These are phyloP conservation scores for Heliconius charithonia DNA, from an alignment of 2,888 invertebrate species.

Conservation along the genomic window DNA sequence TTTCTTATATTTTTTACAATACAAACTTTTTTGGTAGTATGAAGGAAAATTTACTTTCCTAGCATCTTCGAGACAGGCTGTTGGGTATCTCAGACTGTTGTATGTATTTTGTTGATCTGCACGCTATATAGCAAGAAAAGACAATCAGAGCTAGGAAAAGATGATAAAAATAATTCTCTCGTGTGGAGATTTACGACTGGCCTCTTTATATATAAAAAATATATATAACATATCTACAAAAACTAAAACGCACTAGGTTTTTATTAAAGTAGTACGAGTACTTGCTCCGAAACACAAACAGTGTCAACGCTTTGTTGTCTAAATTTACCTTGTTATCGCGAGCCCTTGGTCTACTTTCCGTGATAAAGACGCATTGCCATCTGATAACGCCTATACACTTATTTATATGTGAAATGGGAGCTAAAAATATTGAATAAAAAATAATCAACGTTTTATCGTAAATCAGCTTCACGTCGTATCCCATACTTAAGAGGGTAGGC, in stretches of 20 bases:
- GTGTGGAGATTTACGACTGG: too few relatives aligned
- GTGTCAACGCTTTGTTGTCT: conserved; percentile 42
- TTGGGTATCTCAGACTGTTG: too few relatives aligned
- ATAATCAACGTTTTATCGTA: conserved; percentile 36
- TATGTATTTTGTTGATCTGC: neutral
- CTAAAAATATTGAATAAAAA: conserved; percentile 43
- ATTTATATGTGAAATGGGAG: conserved; percentile 10
- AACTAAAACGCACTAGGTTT: neutral
- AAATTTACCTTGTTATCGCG: conserved; percentile 77
- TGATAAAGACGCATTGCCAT: conserved; percentile 74
- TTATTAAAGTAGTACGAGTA: neutral
- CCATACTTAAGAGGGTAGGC: too few relatives aligned
- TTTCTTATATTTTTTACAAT: neutral
- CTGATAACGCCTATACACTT: conserved; percentile 63
- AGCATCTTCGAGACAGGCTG: too few relatives aligned
- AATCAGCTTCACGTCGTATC: too few relatives aligned
- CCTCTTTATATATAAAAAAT: neutral
- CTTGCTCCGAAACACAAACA: conserved; percentile 28
- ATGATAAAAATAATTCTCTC: too few relatives aligned
- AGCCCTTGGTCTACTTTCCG: conserved; percentile 78
- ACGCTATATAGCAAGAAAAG: too few relatives aligned
- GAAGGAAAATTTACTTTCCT: neutral
- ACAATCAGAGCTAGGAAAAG: too few relatives aligned
- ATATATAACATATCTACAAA: too few relatives aligned
- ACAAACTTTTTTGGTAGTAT: neutral